Conservation (phyloP, 2,888 invertebrate genomes). For the Pachymerium ferrugineum region DNA sequence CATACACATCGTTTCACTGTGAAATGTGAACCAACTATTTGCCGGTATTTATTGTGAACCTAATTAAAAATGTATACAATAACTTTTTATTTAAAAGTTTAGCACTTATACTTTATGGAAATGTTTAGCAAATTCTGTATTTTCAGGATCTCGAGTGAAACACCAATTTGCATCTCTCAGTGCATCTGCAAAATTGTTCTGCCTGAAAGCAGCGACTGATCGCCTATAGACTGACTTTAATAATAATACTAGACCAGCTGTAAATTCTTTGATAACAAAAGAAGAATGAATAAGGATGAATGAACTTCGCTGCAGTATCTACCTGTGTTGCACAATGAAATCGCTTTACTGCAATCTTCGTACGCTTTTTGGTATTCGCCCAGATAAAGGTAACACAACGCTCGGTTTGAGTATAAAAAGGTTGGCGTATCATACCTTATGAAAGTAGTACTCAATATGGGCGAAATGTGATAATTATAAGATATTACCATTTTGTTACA, state of each 20-base stretch:
- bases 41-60: background rate
- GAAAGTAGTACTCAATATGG: background rate
- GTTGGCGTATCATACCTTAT: background rate
- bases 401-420: background rate
- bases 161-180: background rate
- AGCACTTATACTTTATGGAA: background rate
- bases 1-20: background rate
- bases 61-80: background rate
- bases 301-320: background rate
- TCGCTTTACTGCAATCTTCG: background rate
- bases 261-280: background rate
- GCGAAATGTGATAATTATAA: background rate
- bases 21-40: background rate
- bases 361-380: background rate
- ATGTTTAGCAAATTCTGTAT: background rate
- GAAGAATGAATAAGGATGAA: background rate
- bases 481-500: background rate
- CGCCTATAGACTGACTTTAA: background rate
- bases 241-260: background rate
- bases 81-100: background rate
- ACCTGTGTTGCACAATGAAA: background rate
- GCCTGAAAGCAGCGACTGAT: background rate
- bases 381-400: slow-evolving; percentile 12
- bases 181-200: background rate
- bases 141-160: background rate